Percentiles rank a stretch among this genome's conserved stretches.
phyloP scores from a whole-genome alignment of 2,113 vertebrate species.

The Vanacampus margaritifer region DNA sequence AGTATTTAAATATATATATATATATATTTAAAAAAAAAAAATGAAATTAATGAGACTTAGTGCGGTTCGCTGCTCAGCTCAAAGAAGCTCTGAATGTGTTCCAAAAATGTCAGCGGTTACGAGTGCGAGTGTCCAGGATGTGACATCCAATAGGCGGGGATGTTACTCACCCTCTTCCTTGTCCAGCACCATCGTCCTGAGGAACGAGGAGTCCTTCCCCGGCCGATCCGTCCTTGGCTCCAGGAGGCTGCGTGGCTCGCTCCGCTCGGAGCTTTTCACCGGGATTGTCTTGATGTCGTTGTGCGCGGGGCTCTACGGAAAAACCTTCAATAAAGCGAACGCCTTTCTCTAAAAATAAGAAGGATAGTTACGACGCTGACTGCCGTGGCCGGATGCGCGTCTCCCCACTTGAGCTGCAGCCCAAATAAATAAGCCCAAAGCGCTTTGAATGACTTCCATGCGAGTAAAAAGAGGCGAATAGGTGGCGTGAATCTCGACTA shows the following conservation, averaged over 20 bases:
- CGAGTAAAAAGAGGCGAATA: conserved; percentile 45
- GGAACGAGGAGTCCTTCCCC: conserved; percentile 80
- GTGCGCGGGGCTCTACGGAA: background rate
- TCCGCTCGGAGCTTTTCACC: conserved; percentile 52
- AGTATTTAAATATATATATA: background rate
- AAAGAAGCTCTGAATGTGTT: conserved; percentile 13
- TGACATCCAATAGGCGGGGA: conserved; percentile 16
- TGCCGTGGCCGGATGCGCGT: conserved; percentile 51
- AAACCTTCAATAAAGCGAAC: background rate
- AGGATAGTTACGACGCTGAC: conserved; percentile 51
- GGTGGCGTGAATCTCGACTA: conserved; percentile 53
- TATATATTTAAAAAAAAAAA: no score
- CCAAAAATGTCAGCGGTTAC: conserved; percentile 36
- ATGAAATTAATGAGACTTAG: background rate
- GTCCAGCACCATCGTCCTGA: conserved; percentile 99
- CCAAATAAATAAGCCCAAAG: conserved; percentile 61
- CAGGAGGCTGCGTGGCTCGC: conserved; percentile 75
- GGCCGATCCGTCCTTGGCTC: conserved; percentile 85
- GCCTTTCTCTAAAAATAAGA: conserved; percentile 36
- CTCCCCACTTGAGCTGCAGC: conserved; percentile 52
- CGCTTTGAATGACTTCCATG: conserved; percentile 70
- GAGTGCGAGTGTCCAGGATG: conserved; percentile 26
- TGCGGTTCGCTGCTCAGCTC: background rate
- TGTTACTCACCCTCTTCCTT: conserved; percentile 96
- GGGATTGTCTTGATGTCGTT: conserved; percentile 52